Conservation (phyloP, 2,797 vertebrate genomes). For the Fistularia commersonii region DNA sequence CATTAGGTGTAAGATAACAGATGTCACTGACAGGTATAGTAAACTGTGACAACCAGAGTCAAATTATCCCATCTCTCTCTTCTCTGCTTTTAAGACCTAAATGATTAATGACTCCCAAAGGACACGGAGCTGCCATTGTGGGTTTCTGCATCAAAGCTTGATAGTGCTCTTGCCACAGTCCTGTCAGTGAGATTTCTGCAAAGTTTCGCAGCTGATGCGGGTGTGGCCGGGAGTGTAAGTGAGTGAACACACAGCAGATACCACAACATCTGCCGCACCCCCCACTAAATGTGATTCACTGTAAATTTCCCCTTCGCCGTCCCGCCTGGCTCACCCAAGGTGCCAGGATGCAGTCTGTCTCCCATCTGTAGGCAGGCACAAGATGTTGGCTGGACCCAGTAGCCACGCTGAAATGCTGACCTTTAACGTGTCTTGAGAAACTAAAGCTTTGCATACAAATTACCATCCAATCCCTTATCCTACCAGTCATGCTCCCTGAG, state of each 20-base stretch:
- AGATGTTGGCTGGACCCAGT: constrained; percentile 25
- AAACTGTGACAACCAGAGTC: constrained; percentile 1
- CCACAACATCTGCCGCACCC: constrained; percentile 5
- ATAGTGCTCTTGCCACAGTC: not conserved
- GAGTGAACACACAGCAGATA: too few species aligned
- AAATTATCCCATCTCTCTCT: not conserved
- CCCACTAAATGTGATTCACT: constrained; percentile 4
- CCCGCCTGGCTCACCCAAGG: constrained; percentile 16
- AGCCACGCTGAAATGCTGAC: constrained; percentile 58
- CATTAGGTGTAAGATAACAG: constrained; percentile 11
- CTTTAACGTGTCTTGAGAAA: constrained; percentile 66
- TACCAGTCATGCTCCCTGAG: constrained; percentile 22
- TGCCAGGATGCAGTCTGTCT: constrained; percentile 27
- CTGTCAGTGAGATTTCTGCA: not conserved
- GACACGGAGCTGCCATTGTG: constrained; percentile 2
- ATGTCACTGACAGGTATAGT: constrained; percentile 8
- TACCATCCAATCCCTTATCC: constrained; percentile 41
- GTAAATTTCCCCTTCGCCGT: constrained; percentile 15
- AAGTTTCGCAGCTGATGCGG: not conserved
- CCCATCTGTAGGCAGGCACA: constrained; percentile 17
- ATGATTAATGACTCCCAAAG: constrained; percentile 12
- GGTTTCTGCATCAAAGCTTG: constrained; percentile 2
- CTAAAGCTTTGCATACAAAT: constrained; percentile 70
- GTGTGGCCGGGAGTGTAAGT: not conserved
- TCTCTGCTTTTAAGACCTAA: constrained; percentile 12